These are phyloP conservation scores for Lasiurus borealis DNA, from an alignment of 2,113 vertebrate species.

Conservation along the genomic window DNA sequence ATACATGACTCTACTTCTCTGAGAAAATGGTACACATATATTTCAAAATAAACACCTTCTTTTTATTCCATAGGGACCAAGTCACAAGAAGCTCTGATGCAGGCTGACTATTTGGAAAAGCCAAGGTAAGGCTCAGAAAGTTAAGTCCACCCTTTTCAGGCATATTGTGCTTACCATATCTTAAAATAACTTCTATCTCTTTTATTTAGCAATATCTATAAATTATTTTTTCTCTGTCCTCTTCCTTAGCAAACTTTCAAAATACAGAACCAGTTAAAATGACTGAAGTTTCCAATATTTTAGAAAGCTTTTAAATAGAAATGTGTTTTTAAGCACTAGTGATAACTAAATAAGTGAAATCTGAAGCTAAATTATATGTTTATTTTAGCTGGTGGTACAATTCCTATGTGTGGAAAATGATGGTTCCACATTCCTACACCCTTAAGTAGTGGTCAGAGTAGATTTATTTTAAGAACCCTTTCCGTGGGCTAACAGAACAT, in stretches of 20 bases:
- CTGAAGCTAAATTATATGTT: neutral
- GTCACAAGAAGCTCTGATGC: neutral
- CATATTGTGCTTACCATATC: neutral
- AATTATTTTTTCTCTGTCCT: slow-evolving; percentile 22
- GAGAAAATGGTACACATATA: neutral
- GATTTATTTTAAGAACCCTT: slow-evolving; percentile 29
- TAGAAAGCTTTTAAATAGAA: slow-evolving; percentile 48
- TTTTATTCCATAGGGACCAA: neutral
- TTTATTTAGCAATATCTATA: neutral
- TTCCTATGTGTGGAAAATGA: neutral
- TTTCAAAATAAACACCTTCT: slow-evolving; percentile 1
- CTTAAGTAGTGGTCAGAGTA: neutral
- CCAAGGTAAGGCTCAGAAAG: neutral
- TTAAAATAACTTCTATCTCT: neutral
- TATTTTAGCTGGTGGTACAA: slow-evolving; percentile 29
- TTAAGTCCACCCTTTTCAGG: neutral
- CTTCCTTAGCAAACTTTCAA: neutral
- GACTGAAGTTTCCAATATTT: neutral
- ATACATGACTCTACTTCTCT: slow-evolving; percentile 11
- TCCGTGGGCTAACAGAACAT: slow-evolving; percentile 8
- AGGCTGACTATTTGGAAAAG: neutral
- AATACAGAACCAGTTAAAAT: neutral
- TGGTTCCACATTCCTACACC: neutral
- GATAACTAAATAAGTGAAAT: slow-evolving; percentile 50
- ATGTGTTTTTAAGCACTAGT: neutral